Base-by-base conservation (phyloP, 2,797 vertebrate genomes). In the Typhlichthys eigenmanni region DNA sequence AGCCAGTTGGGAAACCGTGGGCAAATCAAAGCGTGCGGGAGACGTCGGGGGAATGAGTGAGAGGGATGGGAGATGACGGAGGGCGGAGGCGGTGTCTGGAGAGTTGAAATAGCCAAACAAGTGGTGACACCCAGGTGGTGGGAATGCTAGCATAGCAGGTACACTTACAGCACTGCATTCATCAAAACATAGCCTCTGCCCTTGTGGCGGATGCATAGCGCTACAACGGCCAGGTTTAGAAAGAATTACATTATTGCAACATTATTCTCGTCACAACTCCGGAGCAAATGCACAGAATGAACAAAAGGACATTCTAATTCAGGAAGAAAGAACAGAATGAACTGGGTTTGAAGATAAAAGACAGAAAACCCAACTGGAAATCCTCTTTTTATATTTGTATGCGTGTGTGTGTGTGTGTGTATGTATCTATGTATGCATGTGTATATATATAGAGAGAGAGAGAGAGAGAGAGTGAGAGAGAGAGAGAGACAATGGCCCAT, bases 1-100 rank as follows among this genome's bases (percentile, higher is more conserved):
- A 85, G 85, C 87, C 86, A 88, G 86, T 83, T 84, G 84, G 81
- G 81, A 81, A 89, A 84, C 75, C 76, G 76, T 81, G 75, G 24
- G 86, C 82, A 89, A 88, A 88, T 90, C 87, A 87, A 87, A 85
- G 85, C 72, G 13, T 86, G 83, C 89, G 87, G 85, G 85, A 83
- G 85, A 88, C 84, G 89, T 89, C 83, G 86, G 32, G 38, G 14
- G 13, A 43, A 51, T 51, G 14, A 51, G 17, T 14, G 50, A 17
- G 6, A n/a, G 5, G n/a, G 47, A n/a, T 13, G 51, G 17, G 51
- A 71, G 72, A 75, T 29, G 64, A 14, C 50, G 19, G 65, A 58
- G 14, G 13, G 43, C 14, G 1, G 12, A 19, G 58, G 2, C 9
- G 17, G 9, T 32, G 13, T 38, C 47, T 55, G 14, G 13, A 17